Conservation (phyloP, 1,140 invertebrate genomes). For the Aphelinus certus region DNA sequence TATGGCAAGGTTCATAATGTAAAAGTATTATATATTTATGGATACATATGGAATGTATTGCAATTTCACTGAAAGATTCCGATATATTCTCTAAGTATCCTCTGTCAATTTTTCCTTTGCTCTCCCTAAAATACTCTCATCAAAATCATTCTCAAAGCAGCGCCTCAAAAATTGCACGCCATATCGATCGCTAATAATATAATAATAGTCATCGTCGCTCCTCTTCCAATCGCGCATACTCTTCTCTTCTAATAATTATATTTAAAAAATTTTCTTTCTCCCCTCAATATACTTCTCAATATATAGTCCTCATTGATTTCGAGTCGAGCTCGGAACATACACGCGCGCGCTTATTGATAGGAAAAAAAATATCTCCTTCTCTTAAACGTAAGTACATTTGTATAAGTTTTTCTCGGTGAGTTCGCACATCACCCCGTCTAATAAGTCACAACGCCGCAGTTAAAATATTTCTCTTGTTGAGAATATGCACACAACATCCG, state of each 20-base stretch:
- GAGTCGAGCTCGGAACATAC: constrained; percentile 32
- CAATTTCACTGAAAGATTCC: neutral
- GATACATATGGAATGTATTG: constrained; percentile 21
- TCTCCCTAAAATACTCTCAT: no score
- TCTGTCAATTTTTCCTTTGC: no score
- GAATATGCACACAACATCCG: constrained; percentile 23
- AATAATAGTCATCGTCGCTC: constrained; percentile 13
- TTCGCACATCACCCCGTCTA: neutral
- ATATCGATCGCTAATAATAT: constrained; percentile 16
- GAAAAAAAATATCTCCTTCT: constrained; percentile 22
- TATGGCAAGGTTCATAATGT: constrained; percentile 34
- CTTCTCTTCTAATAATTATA: no score
- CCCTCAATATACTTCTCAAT: constrained; percentile 9
- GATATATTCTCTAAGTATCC: no score
- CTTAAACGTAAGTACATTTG: neutral
- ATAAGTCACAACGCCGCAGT: constrained; percentile 34
- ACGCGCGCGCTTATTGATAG: constrained; percentile 6
- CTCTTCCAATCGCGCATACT: neutral
- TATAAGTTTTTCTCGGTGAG: constrained; percentile 12
- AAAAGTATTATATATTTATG: constrained; percentile 8
- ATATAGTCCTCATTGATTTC: constrained; percentile 19
- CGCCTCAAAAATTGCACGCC: constrained; percentile 36
- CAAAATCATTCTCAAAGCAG: constrained; percentile 28
- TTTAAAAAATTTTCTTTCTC: constrained; percentile 4
- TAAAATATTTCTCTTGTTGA: constrained; percentile 15